These are phyloP conservation scores for Heliocidaris tuberculata DNA, from an alignment of 35 echinoderm and acorn worm genomes.

Conservation along the genomic window DNA sequence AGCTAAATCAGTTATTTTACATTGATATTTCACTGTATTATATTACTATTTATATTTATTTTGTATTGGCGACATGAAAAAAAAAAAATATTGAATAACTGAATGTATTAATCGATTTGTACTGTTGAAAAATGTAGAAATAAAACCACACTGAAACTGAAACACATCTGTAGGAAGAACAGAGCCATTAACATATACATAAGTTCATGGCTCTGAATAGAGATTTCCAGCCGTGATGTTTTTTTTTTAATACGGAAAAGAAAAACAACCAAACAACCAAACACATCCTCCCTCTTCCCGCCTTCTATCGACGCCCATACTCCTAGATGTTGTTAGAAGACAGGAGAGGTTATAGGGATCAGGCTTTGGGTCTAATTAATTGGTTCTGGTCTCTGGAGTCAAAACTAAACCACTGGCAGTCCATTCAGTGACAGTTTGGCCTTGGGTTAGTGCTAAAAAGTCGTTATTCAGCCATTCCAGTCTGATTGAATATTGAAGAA, in stretches of 20 bases:
- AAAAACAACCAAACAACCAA: not conserved
- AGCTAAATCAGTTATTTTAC: no score
- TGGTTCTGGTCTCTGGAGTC: not conserved
- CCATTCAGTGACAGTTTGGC: constrained; percentile 1
- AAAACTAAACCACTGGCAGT: not conserved
- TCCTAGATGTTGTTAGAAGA: not conserved
- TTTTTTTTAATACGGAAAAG: no score
- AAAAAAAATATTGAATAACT: no score
- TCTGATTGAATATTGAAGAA: no score
- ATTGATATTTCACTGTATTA: no score
- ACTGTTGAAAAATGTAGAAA: no score
- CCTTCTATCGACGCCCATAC: not conserved
- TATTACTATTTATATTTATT: no score
- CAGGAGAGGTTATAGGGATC: not conserved
- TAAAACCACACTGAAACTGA: no score
- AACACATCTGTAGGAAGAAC: no score
- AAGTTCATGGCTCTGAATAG: not conserved
- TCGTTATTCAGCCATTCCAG: not conserved
- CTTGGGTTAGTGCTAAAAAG: not conserved
- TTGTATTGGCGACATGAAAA: no score
- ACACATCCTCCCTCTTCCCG: not conserved
- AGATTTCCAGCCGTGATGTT: not conserved
- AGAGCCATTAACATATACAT: not conserved
- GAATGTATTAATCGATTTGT: no score
- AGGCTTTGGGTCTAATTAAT: not conserved